Evolutionary conservation across 2,797 vertebrate species (phyloP), one percentile per base, ranked within the genome.

Genomic region (Florisuga fusca): DNA sequence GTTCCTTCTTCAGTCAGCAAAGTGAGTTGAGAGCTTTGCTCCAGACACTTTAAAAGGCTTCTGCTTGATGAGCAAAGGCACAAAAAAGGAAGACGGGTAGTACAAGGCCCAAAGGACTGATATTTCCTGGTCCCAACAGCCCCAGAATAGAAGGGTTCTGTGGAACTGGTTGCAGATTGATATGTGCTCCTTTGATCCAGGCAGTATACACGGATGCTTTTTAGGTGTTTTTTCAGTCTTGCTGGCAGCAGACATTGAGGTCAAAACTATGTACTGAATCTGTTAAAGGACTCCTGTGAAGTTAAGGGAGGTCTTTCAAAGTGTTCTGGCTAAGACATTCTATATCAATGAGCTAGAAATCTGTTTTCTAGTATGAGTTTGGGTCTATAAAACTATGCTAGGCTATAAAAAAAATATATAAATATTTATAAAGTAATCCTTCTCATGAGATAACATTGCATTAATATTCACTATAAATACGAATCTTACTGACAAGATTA

Each of bases 381-480:
- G 59, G 34, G 38, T 53, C 59, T 84, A 55, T 74, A 66, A 87
- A 89, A 81, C 77, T 75, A 69, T 36, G 21, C 18, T 79, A 78
- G 14, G 12, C 16, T 74, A 20, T 38, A 16, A 69, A 45, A 94
- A 78, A 94, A 75, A 50, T 20, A 82, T 16, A 63, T 77, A 87
- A 81, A 88, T 90, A 90, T 76, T 92, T 87, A 87, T 88, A 87
- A 69, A 27, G 31, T 43, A 86, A 61, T 92, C 27, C 83, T 71
- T 84, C 31, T 78, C 10, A 43, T 19, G 62, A 83, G 57, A 87
- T 78, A 88, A 48, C 9, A 10, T 66, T 93, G 43, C 55, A 90
- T 94, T 93, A 88, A 86, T 91, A 90, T 80, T 94, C 76, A 62
- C 25, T 79, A 53, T 43, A 88, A 89, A 88, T 66, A 88, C 25